Evolutionary conservation across 2,113 vertebrate genomes (phyloP), one percentile per base, ranked within the genome.

Genomic region (Amazona vittata): DNA sequence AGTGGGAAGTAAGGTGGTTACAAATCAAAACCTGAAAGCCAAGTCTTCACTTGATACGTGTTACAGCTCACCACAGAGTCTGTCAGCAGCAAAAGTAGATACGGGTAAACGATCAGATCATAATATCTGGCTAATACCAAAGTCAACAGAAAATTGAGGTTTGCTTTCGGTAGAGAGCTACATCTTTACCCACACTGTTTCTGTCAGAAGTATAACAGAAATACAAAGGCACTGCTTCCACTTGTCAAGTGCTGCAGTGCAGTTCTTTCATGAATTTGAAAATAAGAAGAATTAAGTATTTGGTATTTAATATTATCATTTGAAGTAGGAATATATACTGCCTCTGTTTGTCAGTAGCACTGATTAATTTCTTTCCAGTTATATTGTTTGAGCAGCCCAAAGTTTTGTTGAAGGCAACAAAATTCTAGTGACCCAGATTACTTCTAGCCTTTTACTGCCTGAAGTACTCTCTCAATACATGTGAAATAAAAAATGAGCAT

Each of bases 21-120:
- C 55, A 60, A 86, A 49, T 70, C 82, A 89, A 94, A 98, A 95
- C 29, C 31, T 71, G 92, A 94, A 97, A 97, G 75, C 77, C 71
- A 83, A 87, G 33, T 90, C 97, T 95, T 89, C 90, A 35, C 46
- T 47, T 95, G 64, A 83, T 83, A 20, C 9, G 13, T 70, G 39
- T 95, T 63, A 20, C 14, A 29, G 67, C 49, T 83, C 89, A 47
- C 49, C 91, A 67, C 75, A 62, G 76, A 86, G 26, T 64, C 83
- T 97, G 80, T 25, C 70, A 81, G 25, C 84, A 95, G 52, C 73
- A 84, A 93, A 77, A 91, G 77, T 28, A 39, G 92, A 74, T 96
- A 82, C 94, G 97, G 98, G 98, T 98, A 98, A 98, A 49, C 6
- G 5, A 12, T 87, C 60, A 79, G 76, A 46, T 87, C 60, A 33